Evolutionary conservation across 2,888 invertebrate genomes (phyloP), one percentile per base, ranked within the genome.

Genomic region (Tipula confusa): DNA sequence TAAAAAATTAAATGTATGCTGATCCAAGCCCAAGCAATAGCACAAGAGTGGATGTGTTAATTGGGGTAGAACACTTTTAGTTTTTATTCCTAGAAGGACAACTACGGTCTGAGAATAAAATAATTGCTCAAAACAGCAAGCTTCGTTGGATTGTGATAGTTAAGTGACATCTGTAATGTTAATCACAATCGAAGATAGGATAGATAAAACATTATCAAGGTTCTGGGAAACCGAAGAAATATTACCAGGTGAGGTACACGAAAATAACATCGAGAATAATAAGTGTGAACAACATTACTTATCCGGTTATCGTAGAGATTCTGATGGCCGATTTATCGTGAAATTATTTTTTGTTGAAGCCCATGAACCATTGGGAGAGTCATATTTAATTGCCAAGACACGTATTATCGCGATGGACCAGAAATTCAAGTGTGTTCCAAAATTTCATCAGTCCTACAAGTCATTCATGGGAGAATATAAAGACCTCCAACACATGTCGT

Each of bases 41-140:
- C 29, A n/a, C 28, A 13, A 31, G 18, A 28, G 36, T 83, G 9
- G 84, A 84, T 33, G 29, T 83, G n/a, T 31, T 84, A 13, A n/a
- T 83, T 9, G 83, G 83, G 13, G 82, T 36, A 5, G 83, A 84
- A 6, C 36, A 82, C 2, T 82, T 29, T n/a, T 36, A 29, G 28
- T 11, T 29, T 6, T 29, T 29, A 6, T 11, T 24, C 2, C 11
- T 9, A 80, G 80, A 43, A 33, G 31, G 79, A 15, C 24, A 9
- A 81, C 5, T 24, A 24, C 3, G 11, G 9, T 9, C 7, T 2
- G 43, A 38, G n/a, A 15, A 18, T 31, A 79, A 15, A 79, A n/a
- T n/a, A n/a, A n/a, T n/a, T n/a, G n/a, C n/a, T n/a, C n/a, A n/a
- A n/a, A n/a, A n/a, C n/a, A 29, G 38, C 38, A 38, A n/a, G n/a